Base-by-base conservation (phyloP, 2,888 invertebrate genomes). In the Nipponacmea schrenckii region DNA sequence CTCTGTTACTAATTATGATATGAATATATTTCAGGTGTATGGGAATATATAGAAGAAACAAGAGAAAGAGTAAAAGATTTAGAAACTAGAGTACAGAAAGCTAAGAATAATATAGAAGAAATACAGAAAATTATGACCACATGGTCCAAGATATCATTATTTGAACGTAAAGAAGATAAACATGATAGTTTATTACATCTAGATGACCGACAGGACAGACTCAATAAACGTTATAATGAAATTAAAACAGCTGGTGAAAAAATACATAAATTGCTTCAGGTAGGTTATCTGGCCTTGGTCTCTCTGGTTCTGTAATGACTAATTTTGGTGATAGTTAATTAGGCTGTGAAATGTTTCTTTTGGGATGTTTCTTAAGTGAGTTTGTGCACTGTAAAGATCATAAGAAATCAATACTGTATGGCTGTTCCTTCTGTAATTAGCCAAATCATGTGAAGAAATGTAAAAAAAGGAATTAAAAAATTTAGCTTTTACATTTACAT, bases 131-230 rank as follows among this genome's bases (percentile, higher is more conserved):
- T 94, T n/a, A 92, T 97, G 91, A 93, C 93, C 4, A 92, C 93
- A 0, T 97, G 97, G 94, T 92, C 93, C 5, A 92, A 93, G 74
- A 91, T 92, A 68, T 96, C 97, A 0, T 89, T 97, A n/a, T 96
- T 96, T 89, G 94, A 95, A 89, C 91, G 97, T 72, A 94, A 93
- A 84, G 96, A 96, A 84, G 93, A 93, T 3, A 94, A 94, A 84
- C 94, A 94, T 90, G 95, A 96, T 81, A 92, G 94, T 0, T 91
- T 96, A 7, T 90, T 97, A 31, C 93, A 93, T 77, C 90, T 97
- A 69, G 96, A 96, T 31, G 96, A 96, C 80, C 92, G 94, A 26
- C 84, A 92, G 17, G 96, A 96, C 79, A 92, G 93, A 71, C 93
- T 93, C 20, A 90, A 91, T n/a, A 95, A 93, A 86, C 92, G 96